phyloP scores from a whole-genome alignment of 2,888 invertebrate genomes.

The Erebia aethiops region DNA sequence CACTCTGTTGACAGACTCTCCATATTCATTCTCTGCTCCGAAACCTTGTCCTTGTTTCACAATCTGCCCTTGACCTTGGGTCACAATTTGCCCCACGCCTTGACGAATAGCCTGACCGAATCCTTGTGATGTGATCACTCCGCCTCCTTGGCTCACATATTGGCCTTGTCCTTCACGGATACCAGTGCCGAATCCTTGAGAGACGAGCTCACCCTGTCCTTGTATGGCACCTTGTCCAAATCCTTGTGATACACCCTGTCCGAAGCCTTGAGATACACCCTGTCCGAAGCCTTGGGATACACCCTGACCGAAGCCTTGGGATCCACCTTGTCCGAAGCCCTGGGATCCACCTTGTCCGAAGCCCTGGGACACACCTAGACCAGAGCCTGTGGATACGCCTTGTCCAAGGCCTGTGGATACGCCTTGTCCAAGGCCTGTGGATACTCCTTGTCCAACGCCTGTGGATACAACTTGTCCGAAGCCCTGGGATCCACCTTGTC shows the following conservation, averaged over 20 bases:
- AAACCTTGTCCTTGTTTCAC: constrained; percentile 49
- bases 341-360: too few relatives aligned
- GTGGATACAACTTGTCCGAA: constrained; percentile 38
- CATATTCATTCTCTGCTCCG: constrained; percentile 59
- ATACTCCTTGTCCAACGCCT: constrained; percentile 33
- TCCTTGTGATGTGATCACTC: constrained; percentile 34
- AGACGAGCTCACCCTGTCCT: constrained; percentile 13
- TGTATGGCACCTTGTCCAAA: constrained; percentile 42
- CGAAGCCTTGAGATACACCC: constrained; percentile 32
- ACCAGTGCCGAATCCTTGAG: constrained; percentile 28
- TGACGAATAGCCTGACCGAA: constrained; percentile 43
- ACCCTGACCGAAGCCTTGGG: not conserved
- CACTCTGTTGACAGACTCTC: constrained; percentile 59
- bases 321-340: too few relatives aligned
- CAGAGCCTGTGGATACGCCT: too few relatives aligned
- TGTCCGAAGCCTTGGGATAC: not conserved
- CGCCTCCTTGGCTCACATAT: constrained; percentile 37
- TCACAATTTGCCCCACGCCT: constrained; percentile 45
- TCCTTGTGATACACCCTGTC: constrained; percentile 46
- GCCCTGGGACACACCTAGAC: too few relatives aligned
- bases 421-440: constrained; percentile 6
- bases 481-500: constrained; percentile 41
- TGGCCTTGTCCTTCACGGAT: constrained; percentile 45
- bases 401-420: too few relatives aligned
- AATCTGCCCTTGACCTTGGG: constrained; percentile 42